Evolutionary conservation across 2,888 invertebrate genomes (phyloP), one percentile per base, ranked within the genome.

Genomic region (Hylaea fasciaria): DNA sequence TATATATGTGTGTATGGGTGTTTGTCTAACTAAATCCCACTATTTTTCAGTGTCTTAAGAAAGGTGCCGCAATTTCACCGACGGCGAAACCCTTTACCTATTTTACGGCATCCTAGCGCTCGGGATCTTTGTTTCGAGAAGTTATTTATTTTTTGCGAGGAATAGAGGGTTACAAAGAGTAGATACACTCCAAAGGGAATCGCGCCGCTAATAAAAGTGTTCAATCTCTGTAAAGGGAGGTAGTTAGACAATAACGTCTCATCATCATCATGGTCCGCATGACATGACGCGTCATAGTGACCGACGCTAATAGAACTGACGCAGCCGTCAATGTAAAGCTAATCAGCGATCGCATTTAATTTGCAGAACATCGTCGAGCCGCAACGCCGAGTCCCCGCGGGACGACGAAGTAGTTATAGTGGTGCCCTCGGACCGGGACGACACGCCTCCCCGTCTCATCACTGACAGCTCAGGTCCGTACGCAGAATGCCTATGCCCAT

Each of bases 391-490:
- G 68, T 89, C 89, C 70, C 89, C 89, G 39, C 80, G 89, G 71
- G 91, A 90, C 65, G 90, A 91, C 70, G 91, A 89, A 81, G 92
- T 91, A 65, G 89, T 93, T 45, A 89, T 90, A 73, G 88, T 89
- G 59, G 91, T 91, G 62, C 91, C 91, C 61, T 82, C 86, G 41
- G 90, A 91, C 74, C 83, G 85, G 12, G 89, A 92, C 68, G 93
- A 93, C 72, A 93, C 93, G 57, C 92, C 93, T 37, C 93, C 93
- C 64, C 93, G 93, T 63, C 93, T 94, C 69, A 92, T 88, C 71
- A 94, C 94, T 48, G 94, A 94, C 85, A 94, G 94, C 87, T 94
- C 95, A 88, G 94, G 95, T 95, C 69, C 69, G 79, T 54, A 57
- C 13, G n/a, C 78, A 32, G 12, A 49, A 50, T 14, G 17, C 13